These are phyloP conservation scores for Pseudochaenichthys georgianus DNA, from an alignment of 2,797 vertebrate genomes.

Conservation along the genomic window DNA sequence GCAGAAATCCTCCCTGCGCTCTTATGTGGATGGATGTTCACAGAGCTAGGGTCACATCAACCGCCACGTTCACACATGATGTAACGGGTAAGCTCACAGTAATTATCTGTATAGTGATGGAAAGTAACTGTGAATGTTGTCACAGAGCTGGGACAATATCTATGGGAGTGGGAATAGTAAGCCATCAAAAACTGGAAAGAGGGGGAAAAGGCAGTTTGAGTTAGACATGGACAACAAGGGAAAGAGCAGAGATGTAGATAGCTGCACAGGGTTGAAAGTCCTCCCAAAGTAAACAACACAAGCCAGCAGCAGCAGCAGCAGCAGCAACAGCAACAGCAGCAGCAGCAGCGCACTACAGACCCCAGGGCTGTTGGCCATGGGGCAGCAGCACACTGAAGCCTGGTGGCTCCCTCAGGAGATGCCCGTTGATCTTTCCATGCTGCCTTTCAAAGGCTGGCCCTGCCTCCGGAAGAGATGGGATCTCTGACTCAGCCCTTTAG, in stretches of 20 bases:
- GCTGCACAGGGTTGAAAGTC: slow-evolving; percentile 77
- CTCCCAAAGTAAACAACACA: slow-evolving; percentile 74
- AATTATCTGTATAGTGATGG: slow-evolving; percentile 40
- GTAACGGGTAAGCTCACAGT: slow-evolving; percentile 12
- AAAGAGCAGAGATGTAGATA: slow-evolving; percentile 52
- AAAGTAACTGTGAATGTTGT: slow-evolving; percentile 9
- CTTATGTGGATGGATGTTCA: slow-evolving; percentile 61
- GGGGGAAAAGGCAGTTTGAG: slow-evolving; percentile 4
- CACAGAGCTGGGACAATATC: slow-evolving; percentile 4
- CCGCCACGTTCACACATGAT: slow-evolving; percentile 35
- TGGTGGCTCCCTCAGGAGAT: slow-evolving; percentile 76
- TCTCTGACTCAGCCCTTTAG: slow-evolving; percentile 85
- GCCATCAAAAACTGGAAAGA: slow-evolving; percentile 22
- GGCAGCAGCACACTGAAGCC: slow-evolving; percentile 47
- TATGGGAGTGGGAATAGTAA: slow-evolving; percentile 11
- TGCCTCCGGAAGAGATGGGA: slow-evolving; percentile 86
- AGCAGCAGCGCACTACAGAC: slow-evolving; percentile 27
- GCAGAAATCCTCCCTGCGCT: slow-evolving; percentile 64
- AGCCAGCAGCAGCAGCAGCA: slow-evolving; percentile 12
- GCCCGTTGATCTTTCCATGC: slow-evolving; percentile 77
- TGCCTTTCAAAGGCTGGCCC: slow-evolving; percentile 70
- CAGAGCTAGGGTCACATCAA: slow-evolving; percentile 62
- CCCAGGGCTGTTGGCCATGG: slow-evolving; percentile 51
- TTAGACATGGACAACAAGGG: slow-evolving; percentile 35
- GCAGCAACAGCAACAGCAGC: slow-evolving; percentile 33